Percentiles rank a stretch among this genome's conserved stretches.
Evolutionary conservation across 2,797 vertebrate species (phyloP).

Genomic region (Gephyroberyx darwinii): DNA sequence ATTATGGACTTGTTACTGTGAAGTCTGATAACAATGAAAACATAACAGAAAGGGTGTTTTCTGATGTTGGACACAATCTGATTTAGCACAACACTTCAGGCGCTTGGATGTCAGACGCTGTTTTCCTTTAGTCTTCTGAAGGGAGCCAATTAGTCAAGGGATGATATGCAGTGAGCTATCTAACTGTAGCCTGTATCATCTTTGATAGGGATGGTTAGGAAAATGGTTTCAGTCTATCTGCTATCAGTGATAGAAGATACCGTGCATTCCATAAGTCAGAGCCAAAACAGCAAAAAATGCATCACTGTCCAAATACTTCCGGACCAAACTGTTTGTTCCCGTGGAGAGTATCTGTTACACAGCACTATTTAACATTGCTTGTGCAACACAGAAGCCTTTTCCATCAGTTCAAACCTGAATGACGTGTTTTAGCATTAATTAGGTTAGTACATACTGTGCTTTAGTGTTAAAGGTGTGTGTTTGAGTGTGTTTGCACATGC

Average conservation of each 20-base stretch:
- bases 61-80: background rate
- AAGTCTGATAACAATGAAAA: conserved; percentile 8
- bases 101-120: background rate
- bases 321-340: background rate
- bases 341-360: conserved; percentile 4
- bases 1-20: background rate
- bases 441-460: background rate
- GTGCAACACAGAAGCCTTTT: conserved; percentile 33
- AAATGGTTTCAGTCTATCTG: conserved; percentile 27
- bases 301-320: too few species aligned
- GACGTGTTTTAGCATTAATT: background rate
- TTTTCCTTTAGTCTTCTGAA: conserved; percentile 12
- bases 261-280: too few species aligned
- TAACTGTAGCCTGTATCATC: background rate
- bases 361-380: conserved; percentile 20
- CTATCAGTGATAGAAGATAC: conserved; percentile 9
- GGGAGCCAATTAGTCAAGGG: background rate
- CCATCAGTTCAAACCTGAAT: conserved; percentile 23
- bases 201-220: background rate
- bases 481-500: background rate
- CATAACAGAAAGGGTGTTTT: conserved; percentile 1
- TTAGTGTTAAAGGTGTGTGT: conserved; percentile 5
- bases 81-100: too few species aligned
- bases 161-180: background rate
- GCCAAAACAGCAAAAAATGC: too few species aligned